phyloP scores from a whole-genome alignment of 2,113 vertebrate species.

The Tupaia tana region DNA sequence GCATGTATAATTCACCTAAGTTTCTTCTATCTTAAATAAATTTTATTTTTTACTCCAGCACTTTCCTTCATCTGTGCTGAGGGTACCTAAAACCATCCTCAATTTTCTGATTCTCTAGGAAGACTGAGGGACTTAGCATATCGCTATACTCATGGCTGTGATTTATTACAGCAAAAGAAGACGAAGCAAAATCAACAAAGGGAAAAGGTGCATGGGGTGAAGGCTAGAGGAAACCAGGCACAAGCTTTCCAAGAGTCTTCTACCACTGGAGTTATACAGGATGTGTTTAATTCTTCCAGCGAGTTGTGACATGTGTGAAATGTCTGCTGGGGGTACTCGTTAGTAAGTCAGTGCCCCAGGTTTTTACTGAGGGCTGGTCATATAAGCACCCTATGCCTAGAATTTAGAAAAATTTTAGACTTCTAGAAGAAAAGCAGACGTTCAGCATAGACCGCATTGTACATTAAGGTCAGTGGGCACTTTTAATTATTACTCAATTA shows the following conservation, averaged over 20 bases:
- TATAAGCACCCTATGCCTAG: background rate
- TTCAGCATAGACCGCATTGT: background rate
- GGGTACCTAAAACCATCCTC: background rate
- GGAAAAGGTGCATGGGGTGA: background rate
- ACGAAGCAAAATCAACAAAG: constrained; percentile 19
- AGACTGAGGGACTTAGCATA: background rate
- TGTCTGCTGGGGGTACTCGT: background rate
- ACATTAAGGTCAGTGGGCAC: background rate
- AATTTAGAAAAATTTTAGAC: background rate
- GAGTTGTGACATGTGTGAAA: background rate
- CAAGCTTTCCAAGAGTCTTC: background rate
- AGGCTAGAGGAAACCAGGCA: background rate
- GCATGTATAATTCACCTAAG: background rate
- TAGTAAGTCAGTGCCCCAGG: background rate
- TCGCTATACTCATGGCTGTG: background rate
- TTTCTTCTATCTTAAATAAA: constrained; percentile 37
- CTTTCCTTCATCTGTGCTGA: background rate
- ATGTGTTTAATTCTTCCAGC: background rate
- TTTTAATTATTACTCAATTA: background rate
- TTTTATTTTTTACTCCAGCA: background rate
- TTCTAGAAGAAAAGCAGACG: background rate
- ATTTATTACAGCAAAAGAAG: constrained; percentile 16
- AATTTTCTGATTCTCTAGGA: background rate
- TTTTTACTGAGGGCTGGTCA: background rate
- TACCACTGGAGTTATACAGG: background rate